Conservation (phyloP, 2,113 vertebrate species). For the Lepidothrix coronata region DNA sequence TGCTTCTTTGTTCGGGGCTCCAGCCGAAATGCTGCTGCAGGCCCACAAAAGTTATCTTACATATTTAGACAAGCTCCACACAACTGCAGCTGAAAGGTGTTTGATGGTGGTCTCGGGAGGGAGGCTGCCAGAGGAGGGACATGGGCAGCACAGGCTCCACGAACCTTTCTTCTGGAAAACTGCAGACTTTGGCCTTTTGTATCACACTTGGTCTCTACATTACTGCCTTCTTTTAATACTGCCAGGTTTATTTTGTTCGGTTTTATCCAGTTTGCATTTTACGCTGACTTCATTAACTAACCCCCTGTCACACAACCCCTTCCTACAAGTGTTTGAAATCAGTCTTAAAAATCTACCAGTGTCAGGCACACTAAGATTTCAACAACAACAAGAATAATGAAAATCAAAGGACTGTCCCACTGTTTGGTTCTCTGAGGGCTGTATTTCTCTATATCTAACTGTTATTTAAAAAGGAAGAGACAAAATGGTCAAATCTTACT, state of each 20-base stretch:
- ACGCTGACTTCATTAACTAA: not conserved
- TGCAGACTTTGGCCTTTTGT: slow-evolving; percentile 10
- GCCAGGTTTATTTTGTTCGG: not conserved
- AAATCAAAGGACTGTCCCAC: not conserved
- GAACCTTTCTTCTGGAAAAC: not conserved
- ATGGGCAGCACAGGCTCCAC: not conserved
- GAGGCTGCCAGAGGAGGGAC: not conserved
- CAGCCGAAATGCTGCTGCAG: slow-evolving; percentile 39
- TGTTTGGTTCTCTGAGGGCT: slow-evolving; percentile 23
- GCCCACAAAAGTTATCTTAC: slow-evolving; percentile 48
- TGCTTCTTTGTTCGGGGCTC: slow-evolving; percentile 2
- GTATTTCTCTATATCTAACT: not conserved
- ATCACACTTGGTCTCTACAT: not conserved
- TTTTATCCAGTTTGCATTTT: slow-evolving; percentile 4
- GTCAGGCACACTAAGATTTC: not conserved
- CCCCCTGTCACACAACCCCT: not conserved
- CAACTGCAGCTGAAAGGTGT: slow-evolving; percentile 42
- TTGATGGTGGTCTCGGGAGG: slow-evolving; percentile 47
- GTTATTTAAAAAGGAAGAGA: slow-evolving; percentile 14
- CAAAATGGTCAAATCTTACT: not conserved
- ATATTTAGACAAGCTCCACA: slow-evolving; percentile 45
- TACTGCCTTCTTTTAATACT: not conserved
- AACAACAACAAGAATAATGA: not conserved
- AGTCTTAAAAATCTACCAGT: slow-evolving; percentile 3
- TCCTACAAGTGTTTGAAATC: not conserved